Evolutionary conservation across 1,140 invertebrate genomes (phyloP).

Genomic region (Psix sp.): DNA sequence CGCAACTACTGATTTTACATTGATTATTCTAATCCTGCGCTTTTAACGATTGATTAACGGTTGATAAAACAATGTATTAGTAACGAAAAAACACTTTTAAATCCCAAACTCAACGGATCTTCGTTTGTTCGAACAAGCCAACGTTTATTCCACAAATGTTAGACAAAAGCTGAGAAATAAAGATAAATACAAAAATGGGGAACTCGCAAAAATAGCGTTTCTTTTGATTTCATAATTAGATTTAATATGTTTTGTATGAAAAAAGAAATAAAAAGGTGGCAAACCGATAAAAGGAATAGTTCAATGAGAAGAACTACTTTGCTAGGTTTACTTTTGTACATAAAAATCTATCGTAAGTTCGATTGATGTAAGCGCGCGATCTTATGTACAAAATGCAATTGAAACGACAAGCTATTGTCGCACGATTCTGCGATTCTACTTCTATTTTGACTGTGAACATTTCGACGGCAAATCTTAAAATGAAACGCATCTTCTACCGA

Average conservation of each 20-base stretch:
- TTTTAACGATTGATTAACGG: slow-evolving; percentile 18
- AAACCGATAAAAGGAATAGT: no score
- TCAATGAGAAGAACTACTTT: slow-evolving; percentile 23
- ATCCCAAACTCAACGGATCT: slow-evolving; percentile 25
- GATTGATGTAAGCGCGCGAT: slow-evolving; percentile 48
- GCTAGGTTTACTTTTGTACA: slow-evolving; percentile 56
- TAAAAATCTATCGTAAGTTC: slow-evolving; percentile 54
- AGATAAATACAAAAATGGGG: slow-evolving; percentile 33
- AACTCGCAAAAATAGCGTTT: slow-evolving; percentile 31
- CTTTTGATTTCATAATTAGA: slow-evolving; percentile 27
- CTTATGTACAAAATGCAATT: slow-evolving; percentile 52
- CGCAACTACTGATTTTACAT: slow-evolving; percentile 10
- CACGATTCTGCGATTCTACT: slow-evolving; percentile 39
- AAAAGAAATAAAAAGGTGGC: no score
- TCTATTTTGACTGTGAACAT: slow-evolving; percentile 32
- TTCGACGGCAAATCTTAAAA: slow-evolving; percentile 31
- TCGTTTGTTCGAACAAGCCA: slow-evolving; percentile 43
- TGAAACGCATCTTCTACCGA: no score
- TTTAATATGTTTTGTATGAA: slow-evolving; percentile 34
- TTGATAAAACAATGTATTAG: slow-evolving; percentile 1
- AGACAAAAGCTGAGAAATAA: slow-evolving; percentile 8
- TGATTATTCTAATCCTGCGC: slow-evolving; percentile 9
- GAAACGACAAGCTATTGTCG: slow-evolving; percentile 50
- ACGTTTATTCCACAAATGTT: slow-evolving; percentile 48
- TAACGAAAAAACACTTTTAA: slow-evolving; percentile 25